Evolutionary conservation across 1,140 invertebrate species (phyloP).

Genomic region (Drosophila navojoa): DNA sequence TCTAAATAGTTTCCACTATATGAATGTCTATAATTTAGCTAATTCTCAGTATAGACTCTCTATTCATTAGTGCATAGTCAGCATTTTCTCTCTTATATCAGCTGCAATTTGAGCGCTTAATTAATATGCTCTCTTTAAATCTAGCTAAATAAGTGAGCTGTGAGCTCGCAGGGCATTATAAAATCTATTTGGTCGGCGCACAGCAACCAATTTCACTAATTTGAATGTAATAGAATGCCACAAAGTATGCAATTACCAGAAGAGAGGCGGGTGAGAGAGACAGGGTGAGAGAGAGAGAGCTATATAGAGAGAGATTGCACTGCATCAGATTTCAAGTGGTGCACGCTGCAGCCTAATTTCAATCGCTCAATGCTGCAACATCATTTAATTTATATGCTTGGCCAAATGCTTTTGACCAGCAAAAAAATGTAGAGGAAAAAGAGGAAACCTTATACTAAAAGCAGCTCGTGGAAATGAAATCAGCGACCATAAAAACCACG

Average conservation of each 20-base stretch:
- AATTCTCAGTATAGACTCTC: too few species aligned
- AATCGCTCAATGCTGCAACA: conserved; percentile 61
- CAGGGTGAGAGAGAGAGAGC: background rate
- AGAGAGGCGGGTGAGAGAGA: background rate
- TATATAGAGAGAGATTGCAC: background rate
- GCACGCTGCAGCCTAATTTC: conserved; percentile 58
- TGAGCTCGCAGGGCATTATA: conserved; percentile 5
- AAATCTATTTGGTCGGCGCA: conserved; percentile 1
- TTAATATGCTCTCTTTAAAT: background rate
- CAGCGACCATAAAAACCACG: conserved; percentile 46
- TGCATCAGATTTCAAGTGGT: conserved; percentile 8
- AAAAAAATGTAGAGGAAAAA: conserved; percentile 7
- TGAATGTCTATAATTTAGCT: too few species aligned
- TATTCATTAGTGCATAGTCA: too few species aligned
- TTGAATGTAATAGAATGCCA: conserved; percentile 11
- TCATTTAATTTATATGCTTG: conserved; percentile 80
- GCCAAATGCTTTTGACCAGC: conserved; percentile 63
- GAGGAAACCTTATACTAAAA: conserved; percentile 5
- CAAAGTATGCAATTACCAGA: background rate
- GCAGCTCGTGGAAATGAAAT: conserved; percentile 46
- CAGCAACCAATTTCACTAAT: conserved; percentile 15
- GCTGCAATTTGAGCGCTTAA: too few species aligned
- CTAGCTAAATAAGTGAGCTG: conserved; percentile 68
- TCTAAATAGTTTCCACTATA: too few species aligned
- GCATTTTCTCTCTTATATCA: too few species aligned